Evolutionary conservation across 2,888 invertebrate species (phyloP).

Genomic region (Lutraria lutraria): DNA sequence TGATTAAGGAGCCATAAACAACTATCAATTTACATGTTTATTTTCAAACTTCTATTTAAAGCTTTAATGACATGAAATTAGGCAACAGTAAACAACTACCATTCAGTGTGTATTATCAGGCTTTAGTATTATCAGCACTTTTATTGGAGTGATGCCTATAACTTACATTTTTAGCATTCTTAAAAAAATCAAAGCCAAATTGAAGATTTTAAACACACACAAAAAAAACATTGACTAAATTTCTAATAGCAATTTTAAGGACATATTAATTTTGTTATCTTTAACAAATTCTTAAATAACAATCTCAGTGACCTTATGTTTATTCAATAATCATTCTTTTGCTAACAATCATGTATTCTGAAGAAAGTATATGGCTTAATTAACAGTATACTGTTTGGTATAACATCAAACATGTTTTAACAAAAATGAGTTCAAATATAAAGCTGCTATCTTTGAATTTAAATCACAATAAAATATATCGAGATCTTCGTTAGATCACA

Average conservation of each 20-base stretch:
- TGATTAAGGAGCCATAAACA: neutral
- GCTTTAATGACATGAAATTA: neutral
- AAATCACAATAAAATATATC: neutral
- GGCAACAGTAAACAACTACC: neutral
- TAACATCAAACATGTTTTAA: neutral
- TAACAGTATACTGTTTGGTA: neutral
- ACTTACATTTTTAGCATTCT: too few relatives aligned
- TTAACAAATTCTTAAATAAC: too few relatives aligned
- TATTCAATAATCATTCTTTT: too few relatives aligned
- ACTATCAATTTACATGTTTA: neutral
- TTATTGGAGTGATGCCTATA: too few relatives aligned
- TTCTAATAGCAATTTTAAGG: too few relatives aligned
- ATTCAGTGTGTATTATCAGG: neutral
- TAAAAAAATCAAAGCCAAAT: too few relatives aligned
- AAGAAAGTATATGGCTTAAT: neutral
- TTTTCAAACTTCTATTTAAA: neutral
- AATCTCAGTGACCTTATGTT: too few relatives aligned
- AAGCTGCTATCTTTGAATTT: neutral
- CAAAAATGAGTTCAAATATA: neutral
- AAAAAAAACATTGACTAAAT: too few relatives aligned
- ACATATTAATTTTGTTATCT: too few relatives aligned
- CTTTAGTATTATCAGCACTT: too few relatives aligned
- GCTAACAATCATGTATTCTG: neutral
- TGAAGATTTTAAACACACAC: too few relatives aligned
- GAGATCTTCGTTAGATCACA: neutral